phyloP scores from a whole-genome alignment of 2,888 invertebrate genomes.

The Lepidocyrtinus sp. region DNA sequence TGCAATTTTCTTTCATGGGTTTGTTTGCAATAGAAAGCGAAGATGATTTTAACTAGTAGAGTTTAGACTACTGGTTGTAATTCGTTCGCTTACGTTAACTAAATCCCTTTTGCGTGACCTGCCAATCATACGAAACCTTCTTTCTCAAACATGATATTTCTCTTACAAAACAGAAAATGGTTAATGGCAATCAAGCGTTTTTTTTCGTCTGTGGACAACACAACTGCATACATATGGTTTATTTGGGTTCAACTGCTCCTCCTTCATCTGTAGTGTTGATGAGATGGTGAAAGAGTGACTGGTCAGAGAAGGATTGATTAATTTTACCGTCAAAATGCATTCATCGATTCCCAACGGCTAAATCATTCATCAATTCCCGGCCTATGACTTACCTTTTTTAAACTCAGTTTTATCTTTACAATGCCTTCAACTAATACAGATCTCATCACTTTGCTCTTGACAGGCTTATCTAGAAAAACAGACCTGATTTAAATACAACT shows the following conservation, averaged over 20 bases:
- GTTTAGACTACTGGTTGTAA: not conserved
- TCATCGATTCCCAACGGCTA: not conserved
- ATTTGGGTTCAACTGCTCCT: not conserved
- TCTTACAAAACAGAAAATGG: not conserved
- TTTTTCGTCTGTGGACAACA: not conserved
- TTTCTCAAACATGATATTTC: slow-evolving; percentile 10
- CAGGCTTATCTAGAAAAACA: slow-evolving; percentile 37
- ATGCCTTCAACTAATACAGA: not conserved
- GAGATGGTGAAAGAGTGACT: slow-evolving; percentile 46
- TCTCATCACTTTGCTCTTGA: slow-evolving; percentile 46
- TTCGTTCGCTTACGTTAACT: slow-evolving; percentile 32
- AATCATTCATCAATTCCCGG: not conserved
- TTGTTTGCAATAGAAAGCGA: too few species aligned
- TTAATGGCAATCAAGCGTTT: not conserved
- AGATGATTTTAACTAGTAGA: too few species aligned
- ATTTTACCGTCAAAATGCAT: slow-evolving; percentile 24
- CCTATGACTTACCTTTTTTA: not conserved
- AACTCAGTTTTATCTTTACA: not conserved
- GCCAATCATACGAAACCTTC: slow-evolving; percentile 42
- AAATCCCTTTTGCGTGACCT: slow-evolving; percentile 55
- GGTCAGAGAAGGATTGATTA: slow-evolving; percentile 41
- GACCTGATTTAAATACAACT: not conserved
- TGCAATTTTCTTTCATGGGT: too few species aligned
- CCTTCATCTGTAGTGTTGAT: slow-evolving; percentile 24
- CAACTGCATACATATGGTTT: slow-evolving; percentile 23